phyloP scores from a whole-genome alignment of 2,113 vertebrate genomes.

The Helogale parvula region DNA sequence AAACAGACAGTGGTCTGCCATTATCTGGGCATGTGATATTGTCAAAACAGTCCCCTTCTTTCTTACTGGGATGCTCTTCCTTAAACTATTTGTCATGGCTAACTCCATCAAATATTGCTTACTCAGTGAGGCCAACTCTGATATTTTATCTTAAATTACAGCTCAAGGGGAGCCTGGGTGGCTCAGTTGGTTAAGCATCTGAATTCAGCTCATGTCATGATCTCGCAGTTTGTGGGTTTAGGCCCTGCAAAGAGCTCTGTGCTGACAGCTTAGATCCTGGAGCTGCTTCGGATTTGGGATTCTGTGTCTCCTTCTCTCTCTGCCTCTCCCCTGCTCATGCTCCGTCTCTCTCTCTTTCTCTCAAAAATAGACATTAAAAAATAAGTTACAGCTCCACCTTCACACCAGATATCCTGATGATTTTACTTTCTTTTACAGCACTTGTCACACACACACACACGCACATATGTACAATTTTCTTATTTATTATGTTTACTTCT shows the following conservation, averaged over 20 bases:
- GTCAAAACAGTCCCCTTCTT: neutral
- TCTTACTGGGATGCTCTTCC: neutral
- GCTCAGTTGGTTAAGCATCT: too few species aligned
- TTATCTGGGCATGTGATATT: neutral
- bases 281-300: too few species aligned
- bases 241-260: too few species aligned
- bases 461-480: neutral
- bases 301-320: too few species aligned
- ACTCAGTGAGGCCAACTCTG: too few species aligned
- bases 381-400: neutral
- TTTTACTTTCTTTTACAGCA: neutral
- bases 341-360: too few species aligned
- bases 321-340: too few species aligned
- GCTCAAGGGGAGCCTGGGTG: too few species aligned
- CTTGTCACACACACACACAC: neutral
- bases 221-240: too few species aligned
- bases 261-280: too few species aligned
- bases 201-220: too few species aligned
- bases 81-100: neutral
- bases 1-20: neutral
- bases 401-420: neutral
- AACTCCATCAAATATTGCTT: neutral
- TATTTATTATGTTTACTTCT: neutral
- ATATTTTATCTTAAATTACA: neutral
- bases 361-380: too few species aligned